Percentiles rank a stretch among this genome's conserved stretches.
Conservation (phyloP, 2,113 vertebrate species). For the Panurus biarmicus region DNA sequence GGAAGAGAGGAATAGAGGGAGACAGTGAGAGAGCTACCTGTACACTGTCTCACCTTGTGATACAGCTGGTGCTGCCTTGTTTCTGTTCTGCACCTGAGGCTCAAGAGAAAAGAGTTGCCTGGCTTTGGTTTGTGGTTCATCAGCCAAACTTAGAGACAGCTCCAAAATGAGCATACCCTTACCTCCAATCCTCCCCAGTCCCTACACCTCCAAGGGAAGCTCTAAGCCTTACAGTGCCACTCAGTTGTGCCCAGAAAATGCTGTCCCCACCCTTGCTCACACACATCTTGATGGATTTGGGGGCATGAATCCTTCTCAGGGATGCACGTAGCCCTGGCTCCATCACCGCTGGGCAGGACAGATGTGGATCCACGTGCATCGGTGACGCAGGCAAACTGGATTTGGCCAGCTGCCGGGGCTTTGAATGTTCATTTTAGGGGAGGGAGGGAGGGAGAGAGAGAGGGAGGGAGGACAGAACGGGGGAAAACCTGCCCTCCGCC, state of each 20-base stretch:
- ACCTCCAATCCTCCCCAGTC: not conserved
- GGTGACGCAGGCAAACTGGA: conserved; percentile 49
- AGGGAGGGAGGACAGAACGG: not conserved
- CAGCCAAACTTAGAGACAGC: not conserved
- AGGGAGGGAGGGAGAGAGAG: not conserved
- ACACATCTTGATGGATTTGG: not conserved
- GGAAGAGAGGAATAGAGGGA: not conserved
- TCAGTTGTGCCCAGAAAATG: not conserved
- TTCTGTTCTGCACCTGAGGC: not conserved
- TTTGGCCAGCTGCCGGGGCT: conserved; percentile 44
- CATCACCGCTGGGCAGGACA: conserved; percentile 34
- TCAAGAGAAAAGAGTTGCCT: not conserved
- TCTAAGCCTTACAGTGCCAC: not conserved
- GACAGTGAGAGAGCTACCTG: not conserved
- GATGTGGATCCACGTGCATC: conserved; percentile 34
- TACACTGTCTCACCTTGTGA: not conserved
- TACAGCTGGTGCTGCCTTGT: not conserved
- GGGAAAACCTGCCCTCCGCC: not conserved
- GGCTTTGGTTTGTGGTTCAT: not conserved
- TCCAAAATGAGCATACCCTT: not conserved
- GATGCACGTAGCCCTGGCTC: not conserved
- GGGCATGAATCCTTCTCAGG: conserved; percentile 26
- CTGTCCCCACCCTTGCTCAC: not conserved
- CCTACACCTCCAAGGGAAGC: not conserved
- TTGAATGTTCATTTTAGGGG: conserved; percentile 29